These are phyloP conservation scores for Burhinus bistriatus DNA, from an alignment of 2,113 vertebrate species.

Conservation along the genomic window DNA sequence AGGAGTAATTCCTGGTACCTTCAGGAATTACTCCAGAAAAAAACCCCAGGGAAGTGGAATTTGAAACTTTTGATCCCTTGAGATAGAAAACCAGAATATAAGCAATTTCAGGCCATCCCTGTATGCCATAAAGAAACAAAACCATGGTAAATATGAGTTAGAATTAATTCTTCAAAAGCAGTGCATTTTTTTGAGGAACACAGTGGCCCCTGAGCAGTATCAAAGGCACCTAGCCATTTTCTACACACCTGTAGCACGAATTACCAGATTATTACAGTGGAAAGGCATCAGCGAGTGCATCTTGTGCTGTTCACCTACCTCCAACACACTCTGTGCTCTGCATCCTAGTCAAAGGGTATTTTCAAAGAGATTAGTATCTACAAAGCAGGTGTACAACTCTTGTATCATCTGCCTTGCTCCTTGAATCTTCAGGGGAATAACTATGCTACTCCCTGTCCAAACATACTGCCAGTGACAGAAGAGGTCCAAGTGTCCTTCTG, in stretches of 20 bases:
- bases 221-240: neutral
- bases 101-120: neutral
- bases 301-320: neutral
- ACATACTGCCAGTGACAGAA: neutral
- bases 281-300: neutral
- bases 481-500: neutral
- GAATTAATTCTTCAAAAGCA: neutral
- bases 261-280: neutral
- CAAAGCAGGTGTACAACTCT: neutral
- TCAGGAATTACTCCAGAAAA: neutral
- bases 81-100: neutral
- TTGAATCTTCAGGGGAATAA: neutral
- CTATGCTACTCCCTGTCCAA: neutral
- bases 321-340: neutral
- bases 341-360: neutral
- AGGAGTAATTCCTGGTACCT: neutral
- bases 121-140: neutral
- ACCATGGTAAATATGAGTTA: neutral
- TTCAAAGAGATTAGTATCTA: neutral
- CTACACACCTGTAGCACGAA: neutral
- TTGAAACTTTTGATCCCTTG: neutral
- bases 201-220: neutral
- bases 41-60: neutral
- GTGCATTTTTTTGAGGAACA: neutral
- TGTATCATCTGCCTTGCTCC: neutral